Percentiles rank a stretch among this genome's conserved stretches.
Evolutionary conservation across 2,113 vertebrate genomes (phyloP).

Genomic region (Passer montanus): DNA sequence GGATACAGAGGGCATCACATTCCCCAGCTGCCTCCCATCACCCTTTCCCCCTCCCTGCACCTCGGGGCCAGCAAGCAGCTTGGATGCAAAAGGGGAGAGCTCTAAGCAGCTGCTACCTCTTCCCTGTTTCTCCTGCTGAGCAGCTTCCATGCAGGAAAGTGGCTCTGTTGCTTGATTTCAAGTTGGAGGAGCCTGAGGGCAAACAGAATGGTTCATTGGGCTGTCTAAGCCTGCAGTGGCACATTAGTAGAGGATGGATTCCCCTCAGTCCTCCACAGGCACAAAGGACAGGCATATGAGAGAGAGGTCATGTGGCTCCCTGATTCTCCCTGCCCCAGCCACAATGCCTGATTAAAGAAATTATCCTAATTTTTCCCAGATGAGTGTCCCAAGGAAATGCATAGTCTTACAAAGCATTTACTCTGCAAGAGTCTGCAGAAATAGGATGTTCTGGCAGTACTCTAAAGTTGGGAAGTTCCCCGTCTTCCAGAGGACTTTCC

Average conservation of each 20-base stretch:
- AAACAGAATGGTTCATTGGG: background rate
- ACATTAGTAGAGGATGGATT: background rate
- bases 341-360: constrained; percentile 9
- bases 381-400: background rate
- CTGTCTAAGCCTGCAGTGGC: background rate
- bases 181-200: background rate
- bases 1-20: constrained; percentile 55
- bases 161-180: constrained; percentile 1
- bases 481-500: background rate
- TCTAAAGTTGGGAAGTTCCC: constrained; percentile 12
- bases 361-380: constrained; percentile 25
- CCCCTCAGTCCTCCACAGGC: background rate
- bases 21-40: constrained; percentile 65
- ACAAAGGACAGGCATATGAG: background rate
- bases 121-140: constrained; percentile 26
- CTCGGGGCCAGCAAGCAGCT: background rate
- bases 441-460: background rate
- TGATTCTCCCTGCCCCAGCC: background rate
- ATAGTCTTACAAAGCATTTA: background rate
- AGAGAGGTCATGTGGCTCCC: background rate
- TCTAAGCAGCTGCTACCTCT: constrained; percentile 4
- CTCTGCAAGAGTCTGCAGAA: background rate
- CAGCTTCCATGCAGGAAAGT: background rate
- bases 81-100: background rate
- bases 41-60: constrained; percentile 42